Evolutionary conservation across 2,888 invertebrate species (phyloP).

Genomic region (Tenthredo mesomela): DNA sequence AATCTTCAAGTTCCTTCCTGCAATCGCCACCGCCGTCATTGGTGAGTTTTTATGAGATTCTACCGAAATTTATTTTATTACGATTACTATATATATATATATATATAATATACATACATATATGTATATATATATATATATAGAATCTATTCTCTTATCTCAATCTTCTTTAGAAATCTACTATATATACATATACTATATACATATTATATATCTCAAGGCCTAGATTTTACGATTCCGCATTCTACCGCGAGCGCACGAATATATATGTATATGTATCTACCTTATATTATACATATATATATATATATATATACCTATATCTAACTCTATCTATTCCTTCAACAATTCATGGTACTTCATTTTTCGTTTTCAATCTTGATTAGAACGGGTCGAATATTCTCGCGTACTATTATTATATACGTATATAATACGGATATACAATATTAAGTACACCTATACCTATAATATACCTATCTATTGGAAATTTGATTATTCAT

Average conservation of each 20-base stretch:
- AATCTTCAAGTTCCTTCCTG: slow-evolving; percentile 71
- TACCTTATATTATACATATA: not conserved
- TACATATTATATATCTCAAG: slow-evolving; percentile 1
- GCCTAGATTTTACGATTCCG: slow-evolving; percentile 9
- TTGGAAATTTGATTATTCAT: not conserved
- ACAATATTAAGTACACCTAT: not conserved
- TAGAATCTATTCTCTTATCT: not conserved
- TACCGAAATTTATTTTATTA: slow-evolving; percentile 19
- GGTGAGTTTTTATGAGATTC: slow-evolving; percentile 66
- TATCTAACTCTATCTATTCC: not conserved
- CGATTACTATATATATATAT: not conserved
- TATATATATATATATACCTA: not conserved
- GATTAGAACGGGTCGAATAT: not conserved
- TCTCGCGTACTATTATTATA: not conserved
- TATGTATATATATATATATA: not conserved
- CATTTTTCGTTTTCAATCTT: not conserved
- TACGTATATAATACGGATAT: not conserved
- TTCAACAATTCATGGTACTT: not conserved
- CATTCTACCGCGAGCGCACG: not conserved
- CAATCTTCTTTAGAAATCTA: not conserved
- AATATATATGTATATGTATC: not conserved
- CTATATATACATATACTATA: slow-evolving; percentile 33
- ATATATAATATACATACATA: too few relatives aligned
- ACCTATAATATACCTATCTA: not conserved
- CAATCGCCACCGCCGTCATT: slow-evolving; percentile 74